Conservation (phyloP, 2,888 invertebrate species). For the Plusia festucae region DNA sequence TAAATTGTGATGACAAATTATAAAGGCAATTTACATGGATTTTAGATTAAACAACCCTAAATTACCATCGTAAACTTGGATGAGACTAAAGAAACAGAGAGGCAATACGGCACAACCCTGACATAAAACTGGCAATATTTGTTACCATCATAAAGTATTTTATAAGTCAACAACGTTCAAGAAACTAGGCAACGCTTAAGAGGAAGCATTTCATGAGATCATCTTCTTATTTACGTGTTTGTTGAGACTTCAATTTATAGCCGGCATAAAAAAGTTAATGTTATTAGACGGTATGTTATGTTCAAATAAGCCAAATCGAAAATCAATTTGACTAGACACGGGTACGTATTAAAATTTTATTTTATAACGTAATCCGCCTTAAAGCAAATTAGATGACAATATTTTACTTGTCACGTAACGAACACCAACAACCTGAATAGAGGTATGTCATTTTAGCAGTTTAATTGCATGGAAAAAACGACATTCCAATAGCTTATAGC, state of each 20-base stretch:
- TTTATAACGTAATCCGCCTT: constrained; percentile 58
- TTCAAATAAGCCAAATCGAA: constrained; percentile 37
- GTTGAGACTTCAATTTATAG: constrained; percentile 60
- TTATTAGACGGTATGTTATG: constrained; percentile 33
- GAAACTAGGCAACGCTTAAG: constrained; percentile 63
- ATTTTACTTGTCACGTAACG: constrained; percentile 60
- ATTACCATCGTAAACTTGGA: constrained; percentile 62
- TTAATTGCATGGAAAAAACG: constrained; percentile 71
- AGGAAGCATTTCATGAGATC: constrained; percentile 65
- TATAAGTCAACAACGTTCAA: constrained; percentile 65
- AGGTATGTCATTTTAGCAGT: constrained; percentile 55
- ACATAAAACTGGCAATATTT: constrained; percentile 75
- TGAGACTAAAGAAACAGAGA: constrained; percentile 67
- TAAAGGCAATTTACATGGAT: constrained; percentile 62
- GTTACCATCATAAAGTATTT: constrained; percentile 76
- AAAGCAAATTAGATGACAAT: constrained; percentile 59
- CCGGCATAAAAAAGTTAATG: constrained; percentile 46
- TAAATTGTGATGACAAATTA: constrained; percentile 65
- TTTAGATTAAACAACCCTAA: constrained; percentile 67
- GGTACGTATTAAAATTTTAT: constrained; percentile 50
- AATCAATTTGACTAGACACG: constrained; percentile 49
- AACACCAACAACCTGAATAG: constrained; percentile 45
- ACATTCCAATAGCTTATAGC: constrained; percentile 67
- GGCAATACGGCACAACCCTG: constrained; percentile 66
- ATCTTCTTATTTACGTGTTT: constrained; percentile 67